Evolutionary conservation across 37 sponge, comb jelly and placozoan species (phyloP).

Genomic region (Chondrosia reniformis): DNA sequence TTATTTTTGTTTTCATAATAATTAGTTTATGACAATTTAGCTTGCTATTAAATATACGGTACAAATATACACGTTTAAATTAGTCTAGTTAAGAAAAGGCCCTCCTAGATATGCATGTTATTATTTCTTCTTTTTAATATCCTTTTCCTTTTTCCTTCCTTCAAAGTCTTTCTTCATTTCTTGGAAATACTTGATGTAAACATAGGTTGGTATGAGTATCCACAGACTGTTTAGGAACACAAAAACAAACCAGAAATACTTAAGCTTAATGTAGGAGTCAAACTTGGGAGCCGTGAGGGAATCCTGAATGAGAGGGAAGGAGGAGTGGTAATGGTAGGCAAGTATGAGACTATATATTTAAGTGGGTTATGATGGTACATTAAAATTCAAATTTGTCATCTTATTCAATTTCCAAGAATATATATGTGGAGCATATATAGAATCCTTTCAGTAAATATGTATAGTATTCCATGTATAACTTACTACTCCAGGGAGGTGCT

Average conservation of each 20-base stretch:
- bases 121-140: background rate
- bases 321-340: background rate
- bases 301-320: conserved; percentile 37
- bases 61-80: too few relatives aligned
- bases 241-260: conserved; percentile 79
- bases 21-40: too few relatives aligned
- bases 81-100: too few relatives aligned
- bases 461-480: conserved; percentile 18
- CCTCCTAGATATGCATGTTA: background rate
- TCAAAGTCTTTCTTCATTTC: background rate
- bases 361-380: background rate
- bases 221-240: conserved; percentile 61
- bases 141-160: background rate
- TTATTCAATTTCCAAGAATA: background rate
- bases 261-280: conserved; percentile 60
- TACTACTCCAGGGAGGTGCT: conserved; percentile 43
- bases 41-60: too few relatives aligned
- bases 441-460: background rate
- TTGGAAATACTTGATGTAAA: conserved; percentile 19
- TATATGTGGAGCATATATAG: background rate
- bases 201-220: conserved; percentile 42
- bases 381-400: too few relatives aligned
- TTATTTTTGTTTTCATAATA: too few relatives aligned
- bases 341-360: background rate
- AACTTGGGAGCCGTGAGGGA: conserved; percentile 60